phyloP scores from a whole-genome alignment of 2,113 vertebrate species.

The Antennarius striatus region DNA sequence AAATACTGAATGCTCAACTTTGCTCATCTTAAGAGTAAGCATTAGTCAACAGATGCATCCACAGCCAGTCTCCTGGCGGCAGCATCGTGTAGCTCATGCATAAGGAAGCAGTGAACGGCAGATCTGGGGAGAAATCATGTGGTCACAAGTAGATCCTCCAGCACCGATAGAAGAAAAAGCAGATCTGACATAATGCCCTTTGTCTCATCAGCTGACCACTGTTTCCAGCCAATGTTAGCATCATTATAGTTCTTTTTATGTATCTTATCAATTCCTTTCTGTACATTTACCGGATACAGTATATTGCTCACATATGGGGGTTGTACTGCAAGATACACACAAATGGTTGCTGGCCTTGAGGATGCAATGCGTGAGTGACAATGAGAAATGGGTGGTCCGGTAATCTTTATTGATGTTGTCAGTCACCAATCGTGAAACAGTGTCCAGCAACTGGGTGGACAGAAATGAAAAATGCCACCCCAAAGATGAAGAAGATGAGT shows the following conservation, averaged over 20 bases:
- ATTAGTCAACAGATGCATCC: conserved; percentile 39
- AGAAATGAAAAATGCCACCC: conserved; percentile 31
- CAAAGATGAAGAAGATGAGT: neutral
- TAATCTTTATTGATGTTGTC: conserved; percentile 29
- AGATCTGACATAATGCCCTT: neutral
- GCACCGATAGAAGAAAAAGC: neutral
- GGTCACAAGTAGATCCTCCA: conserved; percentile 9
- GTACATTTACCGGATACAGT: no score
- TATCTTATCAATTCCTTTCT: neutral
- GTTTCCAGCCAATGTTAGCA: conserved; percentile 8
- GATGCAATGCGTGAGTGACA: conserved; percentile 24
- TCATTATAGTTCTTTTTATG: neutral
- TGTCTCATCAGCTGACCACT: neutral
- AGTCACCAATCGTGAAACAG: conserved; percentile 24
- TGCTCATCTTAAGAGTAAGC: conserved; percentile 24
- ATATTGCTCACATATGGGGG: neutral
- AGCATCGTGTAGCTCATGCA: conserved; percentile 47
- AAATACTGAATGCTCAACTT: conserved; percentile 57
- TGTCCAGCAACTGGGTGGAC: neutral
- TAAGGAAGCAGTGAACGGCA: conserved; percentile 34
- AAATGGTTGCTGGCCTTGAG: conserved; percentile 26
- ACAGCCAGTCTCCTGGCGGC: conserved; percentile 26
- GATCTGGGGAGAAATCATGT: conserved; percentile 21
- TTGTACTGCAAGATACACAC: neutral
- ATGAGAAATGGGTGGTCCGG: conserved; percentile 32